Percentiles rank a stretch among this genome's conserved stretches.
Evolutionary conservation across 2,888 invertebrate genomes (phyloP).

Genomic region (Mesochorus sp.): DNA sequence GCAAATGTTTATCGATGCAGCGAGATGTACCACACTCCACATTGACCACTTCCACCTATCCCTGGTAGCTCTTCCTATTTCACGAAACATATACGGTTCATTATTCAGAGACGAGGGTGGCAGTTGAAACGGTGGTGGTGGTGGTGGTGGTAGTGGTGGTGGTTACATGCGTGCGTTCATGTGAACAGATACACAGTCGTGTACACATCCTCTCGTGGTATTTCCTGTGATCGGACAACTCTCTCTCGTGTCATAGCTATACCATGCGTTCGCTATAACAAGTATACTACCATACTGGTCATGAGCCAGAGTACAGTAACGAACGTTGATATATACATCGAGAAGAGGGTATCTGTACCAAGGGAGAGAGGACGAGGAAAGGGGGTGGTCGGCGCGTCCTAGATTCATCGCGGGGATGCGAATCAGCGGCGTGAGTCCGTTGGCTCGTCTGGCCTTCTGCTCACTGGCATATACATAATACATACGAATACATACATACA

Average conservation of each 20-base stretch:
- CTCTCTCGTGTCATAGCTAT: conserved; percentile 21
- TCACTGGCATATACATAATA: conserved; percentile 33
- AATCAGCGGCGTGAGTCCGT: conserved; percentile 57
- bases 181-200: conserved; percentile 37
- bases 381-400: conserved; percentile 57
- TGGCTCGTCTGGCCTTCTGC: conserved; percentile 46
- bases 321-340: conserved; percentile 24
- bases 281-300: conserved; percentile 22
- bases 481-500: not conserved
- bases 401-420: conserved; percentile 60
- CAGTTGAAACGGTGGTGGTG: too few relatives aligned
- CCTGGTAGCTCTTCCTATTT: conserved; percentile 27
- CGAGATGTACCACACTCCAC: conserved; percentile 19
- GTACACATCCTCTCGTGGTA: conserved; percentile 42
- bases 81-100: conserved; percentile 43
- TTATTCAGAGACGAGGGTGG: conserved; percentile 44
- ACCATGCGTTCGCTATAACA: too few relatives aligned
- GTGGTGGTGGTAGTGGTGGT: too few relatives aligned
- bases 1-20: conserved; percentile 36
- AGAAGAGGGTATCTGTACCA: not conserved
- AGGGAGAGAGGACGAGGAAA: conserved; percentile 20
- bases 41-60: conserved; percentile 9
- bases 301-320: conserved; percentile 24
- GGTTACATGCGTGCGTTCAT: conserved; percentile 42
- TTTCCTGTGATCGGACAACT: conserved; percentile 43